phyloP scores from a whole-genome alignment of 92 coral and sea anemone genomes.

The Epizoanthus scotinus region DNA sequence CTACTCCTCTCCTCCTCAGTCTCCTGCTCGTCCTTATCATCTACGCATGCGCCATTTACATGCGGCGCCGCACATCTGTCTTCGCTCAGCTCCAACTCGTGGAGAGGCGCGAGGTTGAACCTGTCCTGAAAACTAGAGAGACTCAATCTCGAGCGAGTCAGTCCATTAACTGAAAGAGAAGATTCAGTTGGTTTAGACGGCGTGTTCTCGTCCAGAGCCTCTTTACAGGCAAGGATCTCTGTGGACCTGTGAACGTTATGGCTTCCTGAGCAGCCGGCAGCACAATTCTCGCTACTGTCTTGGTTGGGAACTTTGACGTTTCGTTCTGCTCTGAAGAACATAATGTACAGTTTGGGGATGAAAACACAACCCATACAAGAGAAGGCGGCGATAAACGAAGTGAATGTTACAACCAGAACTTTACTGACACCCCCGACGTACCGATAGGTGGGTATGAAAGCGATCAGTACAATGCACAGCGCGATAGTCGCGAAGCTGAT shows the following conservation, averaged over 20 bases:
- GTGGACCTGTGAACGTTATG: neutral
- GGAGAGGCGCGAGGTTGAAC: slow-evolving; percentile 4
- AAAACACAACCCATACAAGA: slow-evolving; percentile 84
- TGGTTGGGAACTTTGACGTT: slow-evolving; percentile 28
- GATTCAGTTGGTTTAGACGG: neutral
- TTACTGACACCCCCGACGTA: slow-evolving; percentile 88
- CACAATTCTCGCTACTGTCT: neutral
- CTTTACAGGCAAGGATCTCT: neutral
- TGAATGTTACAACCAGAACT: slow-evolving; percentile 77
- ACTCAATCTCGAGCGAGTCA: slow-evolving; percentile 1
- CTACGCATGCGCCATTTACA: slow-evolving; percentile 10
- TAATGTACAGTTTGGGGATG: slow-evolving; percentile 84
- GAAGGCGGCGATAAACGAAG: slow-evolving; percentile 74
- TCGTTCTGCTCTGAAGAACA: slow-evolving; percentile 68
- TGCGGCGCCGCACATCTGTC: neutral
- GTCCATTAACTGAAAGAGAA: neutral
- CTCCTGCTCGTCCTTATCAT: slow-evolving; percentile 9
- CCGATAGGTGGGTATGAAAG: slow-evolving; percentile 91
- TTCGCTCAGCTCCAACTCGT: slow-evolving; percentile 1
- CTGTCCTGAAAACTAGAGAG: slow-evolving; percentile 13
- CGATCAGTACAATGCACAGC: slow-evolving; percentile 80
- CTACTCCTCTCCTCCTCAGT: slow-evolving; percentile 13
- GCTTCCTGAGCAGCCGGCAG: neutral
- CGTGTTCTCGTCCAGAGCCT: neutral
- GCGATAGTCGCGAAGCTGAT: slow-evolving; percentile 91